Percentiles rank a stretch among this genome's conserved stretches.
These are phyloP conservation scores for Cryptoprocta ferox DNA, from an alignment of 2,797 vertebrate species.

Conservation along the genomic window DNA sequence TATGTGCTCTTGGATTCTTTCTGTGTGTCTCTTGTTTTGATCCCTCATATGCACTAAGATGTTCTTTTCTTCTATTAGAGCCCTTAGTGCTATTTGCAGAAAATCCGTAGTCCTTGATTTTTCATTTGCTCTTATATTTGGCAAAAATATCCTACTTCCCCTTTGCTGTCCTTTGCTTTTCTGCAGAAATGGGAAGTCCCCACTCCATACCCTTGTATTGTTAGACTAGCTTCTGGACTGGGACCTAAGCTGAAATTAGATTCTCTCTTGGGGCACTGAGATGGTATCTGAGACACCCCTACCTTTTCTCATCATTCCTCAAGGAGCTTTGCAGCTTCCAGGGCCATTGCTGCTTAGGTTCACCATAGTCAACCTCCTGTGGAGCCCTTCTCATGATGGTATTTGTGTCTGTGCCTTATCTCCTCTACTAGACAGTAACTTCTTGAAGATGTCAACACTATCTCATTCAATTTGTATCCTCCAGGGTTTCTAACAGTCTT, in stretches of 20 bases:
- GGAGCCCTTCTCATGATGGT: background rate
- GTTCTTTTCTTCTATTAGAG: slow-evolving; percentile 1
- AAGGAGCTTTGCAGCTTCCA: background rate
- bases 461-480: slow-evolving; percentile 57
- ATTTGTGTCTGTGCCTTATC: background rate
- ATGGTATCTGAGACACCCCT: background rate
- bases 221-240: background rate
- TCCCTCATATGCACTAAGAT: background rate
- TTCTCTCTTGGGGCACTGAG: background rate
- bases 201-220: background rate
- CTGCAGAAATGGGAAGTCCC: background rate
- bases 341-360: too few relatives aligned
- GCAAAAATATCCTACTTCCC: background rate
- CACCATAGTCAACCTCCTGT: background rate
- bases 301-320: background rate
- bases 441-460: slow-evolving; percentile 53
- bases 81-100: background rate
- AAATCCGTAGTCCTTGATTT: background rate
- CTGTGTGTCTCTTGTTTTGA: background rate
- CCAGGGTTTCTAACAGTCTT: slow-evolving; percentile 41
- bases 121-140: background rate
- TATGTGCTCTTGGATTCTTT: background rate
- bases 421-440: background rate
- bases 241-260: background rate
- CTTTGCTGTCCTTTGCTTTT: background rate